These are phyloP conservation scores for Eubasilissa splendida DNA, from an alignment of 2,888 invertebrate species.

Conservation along the genomic window DNA sequence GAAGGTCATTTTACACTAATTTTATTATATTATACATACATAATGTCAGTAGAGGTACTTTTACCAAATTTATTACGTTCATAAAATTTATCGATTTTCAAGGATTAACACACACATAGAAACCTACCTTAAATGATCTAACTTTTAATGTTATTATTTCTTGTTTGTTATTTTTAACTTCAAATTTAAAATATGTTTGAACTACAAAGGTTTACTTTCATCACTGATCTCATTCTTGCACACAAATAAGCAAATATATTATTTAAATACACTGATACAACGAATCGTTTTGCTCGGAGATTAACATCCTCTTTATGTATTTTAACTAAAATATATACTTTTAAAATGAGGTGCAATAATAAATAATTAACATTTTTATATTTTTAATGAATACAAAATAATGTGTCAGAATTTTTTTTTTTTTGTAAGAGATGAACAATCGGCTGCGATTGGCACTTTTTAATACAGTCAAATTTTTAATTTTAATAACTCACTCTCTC, in stretches of 20 bases:
- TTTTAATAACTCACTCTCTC: too few species aligned
- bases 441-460: conserved; percentile 1
- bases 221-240: too few species aligned
- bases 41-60: conserved; percentile 17
- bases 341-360: too few species aligned
- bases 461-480: not conserved
- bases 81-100: conserved; percentile 16
- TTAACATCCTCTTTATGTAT: too few species aligned
- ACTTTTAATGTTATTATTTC: not conserved
- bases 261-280: too few species aligned
- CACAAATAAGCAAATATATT: too few species aligned
- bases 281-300: too few species aligned
- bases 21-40: conserved; percentile 2
- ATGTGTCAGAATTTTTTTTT: too few species aligned
- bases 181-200: not conserved
- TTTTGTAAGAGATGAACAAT: not conserved
- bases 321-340: too few species aligned
- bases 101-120: conserved; percentile 10
- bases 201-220: not conserved
- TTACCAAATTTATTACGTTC: conserved; percentile 10
- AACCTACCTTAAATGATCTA: not conserved
- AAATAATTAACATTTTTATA: too few species aligned
- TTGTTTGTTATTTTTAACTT: not conserved
- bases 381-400: too few species aligned
- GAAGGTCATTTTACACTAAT: conserved; percentile 21